A percentile compares a stretch with the other conserved stretches of the same genome.
phyloP scores from a whole-genome alignment of 1,140 invertebrate species.

The Drosophila mayri region DNA sequence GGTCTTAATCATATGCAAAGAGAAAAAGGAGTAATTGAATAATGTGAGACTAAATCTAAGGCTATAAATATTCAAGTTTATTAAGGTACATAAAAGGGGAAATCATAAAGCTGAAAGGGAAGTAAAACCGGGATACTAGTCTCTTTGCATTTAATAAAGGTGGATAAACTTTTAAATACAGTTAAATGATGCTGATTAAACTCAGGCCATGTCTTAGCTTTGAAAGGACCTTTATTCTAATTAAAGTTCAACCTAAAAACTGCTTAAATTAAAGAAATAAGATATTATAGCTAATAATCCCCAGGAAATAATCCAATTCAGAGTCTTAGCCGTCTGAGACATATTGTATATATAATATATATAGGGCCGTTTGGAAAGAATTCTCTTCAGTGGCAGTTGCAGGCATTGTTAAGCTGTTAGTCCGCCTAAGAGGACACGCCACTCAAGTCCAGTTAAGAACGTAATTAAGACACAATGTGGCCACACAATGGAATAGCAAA shows the following conservation, averaged over 20 bases:
- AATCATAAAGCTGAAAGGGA: background rate
- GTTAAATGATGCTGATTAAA: too few relatives aligned
- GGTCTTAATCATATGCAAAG: slow-evolving; percentile 6
- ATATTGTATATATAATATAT: too few relatives aligned
- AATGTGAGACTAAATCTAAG: background rate
- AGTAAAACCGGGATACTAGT: too few relatives aligned
- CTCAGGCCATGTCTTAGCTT: too few relatives aligned
- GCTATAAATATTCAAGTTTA: background rate
- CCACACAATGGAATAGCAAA: slow-evolving; percentile 58
- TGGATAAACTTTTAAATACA: background rate
- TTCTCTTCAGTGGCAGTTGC: slow-evolving; percentile 45
- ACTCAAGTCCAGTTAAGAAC: slow-evolving; percentile 66
- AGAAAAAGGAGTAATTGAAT: background rate
- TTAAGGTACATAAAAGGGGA: background rate
- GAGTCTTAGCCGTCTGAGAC: background rate
- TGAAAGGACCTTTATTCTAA: background rate
- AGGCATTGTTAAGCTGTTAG: slow-evolving; percentile 59
- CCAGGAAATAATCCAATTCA: slow-evolving; percentile 30
- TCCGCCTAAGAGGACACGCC: slow-evolving; percentile 52
- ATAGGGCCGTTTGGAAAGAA: slow-evolving; percentile 13
- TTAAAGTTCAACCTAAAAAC: background rate
- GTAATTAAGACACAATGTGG: slow-evolving; percentile 78
- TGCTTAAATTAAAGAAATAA: background rate
- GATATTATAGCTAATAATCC: slow-evolving; percentile 21
- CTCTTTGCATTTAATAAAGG: too few relatives aligned